These are phyloP conservation scores for Semibalanus balanoides DNA, from an alignment of 1,140 invertebrate species.

Conservation along the genomic window DNA sequence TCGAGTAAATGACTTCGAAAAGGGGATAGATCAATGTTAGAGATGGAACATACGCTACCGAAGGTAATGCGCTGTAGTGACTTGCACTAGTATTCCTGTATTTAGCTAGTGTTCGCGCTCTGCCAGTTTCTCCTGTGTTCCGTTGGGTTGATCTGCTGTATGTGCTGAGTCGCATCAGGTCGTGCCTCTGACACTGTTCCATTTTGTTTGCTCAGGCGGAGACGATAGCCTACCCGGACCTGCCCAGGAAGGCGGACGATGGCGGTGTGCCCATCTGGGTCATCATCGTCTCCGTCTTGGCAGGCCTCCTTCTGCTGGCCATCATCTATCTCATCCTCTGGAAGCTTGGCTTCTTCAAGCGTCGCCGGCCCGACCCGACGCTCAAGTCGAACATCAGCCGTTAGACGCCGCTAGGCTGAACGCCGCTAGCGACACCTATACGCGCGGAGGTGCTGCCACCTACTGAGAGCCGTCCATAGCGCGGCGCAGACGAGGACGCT, in stretches of 20 bases:
- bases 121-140: no score
- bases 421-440: background rate
- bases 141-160: no score
- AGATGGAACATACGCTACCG: no score
- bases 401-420: background rate
- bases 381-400: slow-evolving; percentile 25
- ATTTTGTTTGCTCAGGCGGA: slow-evolving; percentile 45
- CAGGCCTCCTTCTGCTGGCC: slow-evolving; percentile 60
- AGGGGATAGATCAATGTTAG: no score
- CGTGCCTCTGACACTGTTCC: no score
- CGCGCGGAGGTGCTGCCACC: background rate
- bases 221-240: slow-evolving; percentile 63
- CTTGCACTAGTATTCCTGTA: no score
- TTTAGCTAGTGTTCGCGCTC: no score
- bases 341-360: slow-evolving; percentile 79
- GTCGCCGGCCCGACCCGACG: slow-evolving; percentile 56
- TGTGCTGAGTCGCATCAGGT: no score
- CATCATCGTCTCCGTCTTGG: slow-evolving; percentile 59
- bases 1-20: no score
- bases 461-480: background rate
- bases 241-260: slow-evolving; percentile 45
- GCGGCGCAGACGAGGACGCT: no score
- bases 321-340: slow-evolving; percentile 59
- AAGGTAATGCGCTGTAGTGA: no score
- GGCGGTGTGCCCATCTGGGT: slow-evolving; percentile 64